Conservation (phyloP, 2,797 vertebrate genomes). For the Eupleurogrammus muticus region DNA sequence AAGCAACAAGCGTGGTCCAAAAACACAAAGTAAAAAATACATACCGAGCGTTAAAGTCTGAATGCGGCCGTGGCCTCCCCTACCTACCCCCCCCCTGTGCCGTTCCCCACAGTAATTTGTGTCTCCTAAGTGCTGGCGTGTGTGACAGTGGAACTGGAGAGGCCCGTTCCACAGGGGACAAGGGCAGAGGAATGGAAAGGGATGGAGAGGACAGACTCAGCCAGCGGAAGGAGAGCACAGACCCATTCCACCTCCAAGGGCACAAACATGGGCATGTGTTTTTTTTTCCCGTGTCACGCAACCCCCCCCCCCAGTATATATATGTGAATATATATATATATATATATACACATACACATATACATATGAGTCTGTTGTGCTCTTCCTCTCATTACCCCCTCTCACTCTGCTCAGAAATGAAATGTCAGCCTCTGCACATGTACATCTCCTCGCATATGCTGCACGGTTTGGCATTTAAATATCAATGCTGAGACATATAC, state of each 20-base stretch:
- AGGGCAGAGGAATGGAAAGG: conserved; percentile 40
- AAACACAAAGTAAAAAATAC: no score
- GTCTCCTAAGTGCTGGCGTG: conserved; percentile 56
- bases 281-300: conserved; percentile 52
- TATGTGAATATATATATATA: background rate
- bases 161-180: conserved; percentile 53
- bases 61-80: no score
- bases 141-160: conserved; percentile 39
- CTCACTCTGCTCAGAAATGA: conserved; percentile 54
- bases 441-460: conserved; percentile 28
- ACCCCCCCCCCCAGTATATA: background rate
- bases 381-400: conserved; percentile 29
- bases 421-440: conserved; percentile 57
- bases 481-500: conserved; percentile 26
- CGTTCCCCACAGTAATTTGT: conserved; percentile 19
- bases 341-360: background rate
- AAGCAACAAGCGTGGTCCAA: no score
- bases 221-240: conserved; percentile 58
- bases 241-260: conserved; percentile 56
- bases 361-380: background rate
- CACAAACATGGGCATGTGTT: conserved; percentile 40
- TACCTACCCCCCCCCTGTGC: fast-evolving
- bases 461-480: conserved; percentile 67
- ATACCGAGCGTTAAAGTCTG: no score
- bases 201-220: conserved; percentile 49